Conservation (phyloP, 2,888 invertebrate genomes). For the Microctonus brassicae region DNA sequence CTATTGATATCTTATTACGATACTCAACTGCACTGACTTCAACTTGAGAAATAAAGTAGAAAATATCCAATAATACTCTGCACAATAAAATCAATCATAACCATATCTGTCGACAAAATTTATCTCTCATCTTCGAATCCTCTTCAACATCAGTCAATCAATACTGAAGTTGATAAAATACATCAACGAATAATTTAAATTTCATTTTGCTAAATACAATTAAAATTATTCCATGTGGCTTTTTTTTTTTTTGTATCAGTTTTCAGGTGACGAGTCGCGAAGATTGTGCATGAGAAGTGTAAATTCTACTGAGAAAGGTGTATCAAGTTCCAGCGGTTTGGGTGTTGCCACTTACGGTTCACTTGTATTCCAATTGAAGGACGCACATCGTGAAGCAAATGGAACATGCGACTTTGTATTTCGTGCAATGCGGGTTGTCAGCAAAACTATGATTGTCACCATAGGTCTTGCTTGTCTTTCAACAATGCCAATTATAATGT, state of each 20-base stretch:
- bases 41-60: not conserved
- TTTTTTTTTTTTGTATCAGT: slow-evolving; percentile 69
- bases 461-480: slow-evolving; percentile 78
- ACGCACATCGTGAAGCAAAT: slow-evolving; percentile 83
- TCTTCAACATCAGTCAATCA: not conserved
- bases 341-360: slow-evolving; percentile 79
- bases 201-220: not conserved
- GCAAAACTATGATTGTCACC: slow-evolving; percentile 81
- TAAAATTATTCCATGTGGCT: not conserved
- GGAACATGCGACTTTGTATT: slow-evolving; percentile 82
- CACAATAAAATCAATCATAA: not conserved
- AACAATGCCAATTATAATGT: slow-evolving; percentile 81
- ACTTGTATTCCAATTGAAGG: slow-evolving; percentile 83
- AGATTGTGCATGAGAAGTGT: slow-evolving; percentile 73
- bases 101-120: not conserved
- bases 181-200: not conserved
- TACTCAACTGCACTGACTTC: not conserved
- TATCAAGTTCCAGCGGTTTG: slow-evolving; percentile 57
- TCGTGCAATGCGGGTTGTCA: slow-evolving; percentile 80
- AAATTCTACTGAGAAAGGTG: slow-evolving; percentile 62
- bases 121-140: not conserved
- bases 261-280: slow-evolving; percentile 81
- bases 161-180: no score
- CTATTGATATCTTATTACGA: not conserved
- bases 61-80: not conserved